Base-by-base conservation (phyloP, 2,113 vertebrate species). In the Podarcis raffonei region DNA sequence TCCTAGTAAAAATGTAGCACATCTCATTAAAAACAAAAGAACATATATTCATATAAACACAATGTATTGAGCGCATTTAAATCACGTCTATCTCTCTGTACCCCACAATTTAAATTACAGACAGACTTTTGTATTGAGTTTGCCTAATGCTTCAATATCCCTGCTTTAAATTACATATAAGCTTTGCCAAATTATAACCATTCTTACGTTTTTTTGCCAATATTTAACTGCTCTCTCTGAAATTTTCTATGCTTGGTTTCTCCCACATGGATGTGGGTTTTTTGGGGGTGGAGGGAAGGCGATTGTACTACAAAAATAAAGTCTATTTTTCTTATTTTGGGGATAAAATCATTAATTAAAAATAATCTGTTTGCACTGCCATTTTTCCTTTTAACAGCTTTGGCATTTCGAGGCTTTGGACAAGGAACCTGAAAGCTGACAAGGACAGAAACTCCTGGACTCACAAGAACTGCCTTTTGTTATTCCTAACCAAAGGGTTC, bases 151-250 rank as follows among this genome's bases (percentile, higher is more conserved):
- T 86, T 86, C 42, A 68, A 66, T 79, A 86, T 79, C 62, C 42
- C 37, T 79, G 85, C 85, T 48, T 86, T 78, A 78, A 78, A 78
- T 86, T 86, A 66, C 84, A 79, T 32, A 79, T 53, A 79, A 42
- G 30, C 62, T 48, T 78, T 4, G 75, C 85, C 75, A 86, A 86
- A 86, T 86, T 68, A 77, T 42, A 86, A 78, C 75, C 85, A 86
- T 86, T 78, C 57, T 78, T 78, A 78, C n/a, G 65, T n/a, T 30
- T 86, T 86, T 42, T 77, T 42, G 74, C 85, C 85, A 86, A 66
- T 86, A 68, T 78, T 86, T 86, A 78, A 86, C 75, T 77, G 85
- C 62, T 78, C 59, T 86, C 18, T 75, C 75, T 86, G 75, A 78
- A 86, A 68, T 78, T 86, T 86, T 86, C 85, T 62, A 68, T 68